Base-by-base conservation (phyloP, 35 echinoderm and acorn worm genomes). In the Apostichopus parvimensis region DNA sequence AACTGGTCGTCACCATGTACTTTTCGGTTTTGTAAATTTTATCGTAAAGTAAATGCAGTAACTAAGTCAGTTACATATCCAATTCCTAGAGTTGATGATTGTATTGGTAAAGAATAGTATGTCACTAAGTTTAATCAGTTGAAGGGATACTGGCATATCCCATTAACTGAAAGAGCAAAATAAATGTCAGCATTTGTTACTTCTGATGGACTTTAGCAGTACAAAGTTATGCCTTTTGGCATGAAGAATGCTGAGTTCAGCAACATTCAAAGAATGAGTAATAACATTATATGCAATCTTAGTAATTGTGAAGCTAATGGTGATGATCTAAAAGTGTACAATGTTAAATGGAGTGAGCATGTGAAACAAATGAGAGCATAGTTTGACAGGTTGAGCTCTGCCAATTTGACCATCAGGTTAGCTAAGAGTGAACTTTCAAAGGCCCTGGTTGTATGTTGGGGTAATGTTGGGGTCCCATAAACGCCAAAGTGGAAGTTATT, bases 231-330 rank as follows among this genome's bases (percentile, higher is more conserved):
- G 87, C 91, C 96, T 6, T 98, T 98, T 86, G 93, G 87, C 8
- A 88, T 94, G 91, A 79, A 88, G 34, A 97, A 97, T 92, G 78
- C 95, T n/a, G n/a, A n/a, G n/a, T 8, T 87, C 95, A 12, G 81
- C 92, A 2, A 97, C 93, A 9, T 97, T 97, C 93, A 97, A 77
- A 70, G 95, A 70, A 52, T 97, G n/a, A 88, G 87, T 6, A 91
- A 91, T 60, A 79, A 75, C 9, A 14, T 93, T 21, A 91, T 77
- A 11, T 26, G 2, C 1, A 86, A 87, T 18, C 21, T 89, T 10
- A 53, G 73, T 7, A 45, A 79, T 80, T 93, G 87, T 18, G 92
- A 81, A 71, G 75, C 66, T 12, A 89, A 98, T 76, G 91, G 95
- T 56, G 92, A 98, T 52, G 89, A 98, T 62, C 15, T 98, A 24